Evolutionary conservation across 2,888 invertebrate species (phyloP), one percentile per base, ranked within the genome.

Genomic region (Tipula confusa): DNA sequence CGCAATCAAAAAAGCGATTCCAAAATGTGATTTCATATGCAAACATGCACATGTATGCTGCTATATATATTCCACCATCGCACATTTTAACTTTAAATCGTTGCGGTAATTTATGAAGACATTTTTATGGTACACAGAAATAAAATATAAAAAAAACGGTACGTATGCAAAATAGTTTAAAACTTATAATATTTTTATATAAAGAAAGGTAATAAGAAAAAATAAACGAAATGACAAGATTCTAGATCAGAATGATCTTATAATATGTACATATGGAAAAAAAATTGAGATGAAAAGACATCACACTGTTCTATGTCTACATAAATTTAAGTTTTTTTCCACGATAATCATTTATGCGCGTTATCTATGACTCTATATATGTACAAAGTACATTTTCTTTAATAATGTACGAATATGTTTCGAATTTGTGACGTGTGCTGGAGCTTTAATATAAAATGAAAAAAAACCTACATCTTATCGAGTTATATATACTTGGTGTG

Each of bases 91-190:
- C 24, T 64, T 64, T 64, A 9, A 9, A 2, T 24, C 1, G 64
- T 64, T n/a, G n/a, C n/a, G n/a, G 64, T 64, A 9, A 64, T 64
- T 64, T 64, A 64, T 64, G 64, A 64, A 64, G 64, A 64, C 64
- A 64, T 64, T 64, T 64, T 64, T 64, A 64, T 64, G 64, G 64
- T 64, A 64, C 64, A 64, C 24, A 48, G 64, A n/a, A 64, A n/a
- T n/a, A n/a, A n/a, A n/a, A n/a, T n/a, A n/a, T n/a, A n/a, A n/a
- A 9, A 64, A 43, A 43, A n/a, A 43, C n/a, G 2, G n/a, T n/a
- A 3, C 43, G 43, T 43, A 43, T 64, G 64, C 9, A 64, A 64
- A 64, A 64, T 64, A 64, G 64, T 64, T 64, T 64, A 24, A n/a
- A 64, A 64, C 64, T 64, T 64, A n/a, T n/a, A 64, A 64, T 64